Evolutionary conservation across 2,113 vertebrate species (phyloP), one percentile per base, ranked within the genome.

Genomic region (Mormoops blainvillei): DNA sequence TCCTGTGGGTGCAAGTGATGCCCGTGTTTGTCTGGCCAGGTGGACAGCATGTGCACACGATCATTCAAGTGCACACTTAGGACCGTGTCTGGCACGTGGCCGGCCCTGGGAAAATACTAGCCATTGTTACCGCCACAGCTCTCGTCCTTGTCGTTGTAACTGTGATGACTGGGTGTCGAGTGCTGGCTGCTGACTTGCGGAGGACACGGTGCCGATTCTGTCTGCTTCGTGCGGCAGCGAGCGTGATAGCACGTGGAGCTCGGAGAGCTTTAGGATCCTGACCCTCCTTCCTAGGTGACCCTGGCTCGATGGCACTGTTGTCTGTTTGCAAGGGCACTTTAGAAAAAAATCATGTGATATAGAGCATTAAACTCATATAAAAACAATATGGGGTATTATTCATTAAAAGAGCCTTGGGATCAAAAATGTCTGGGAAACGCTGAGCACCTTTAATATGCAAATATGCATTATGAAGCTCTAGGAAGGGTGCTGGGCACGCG

Each of bases 121-220:
- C 61, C 24, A 18, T 24, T 50, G 36, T 31, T 67, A 12, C 56
- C 45, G 2, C 67, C 38, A 11, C 19, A n/a, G 0, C 18, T 54
- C 0, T 54, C 1, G 2, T 38, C 26, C 20, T 14, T 33, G 7
- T 28, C 18, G 11, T 14, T n/a, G 13, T 28, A n/a, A 43, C 8
- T 38, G 33, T 9, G n/a, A 15, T 14, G n/a, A 9, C 76, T 41
- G 73, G 48, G 3, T 56, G 3, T 7, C 1, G 38, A 31, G 8
- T 18, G n/a, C 36, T 33, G 14, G 41, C 6, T 4, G 2, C 10
- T 2, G 12, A 19, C 43, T 18, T 38, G 81, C 54, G 33, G 45
- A 48, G n/a, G 61, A 9, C 26, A 4, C 12, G 3, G 41, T 26
- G 10, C 16, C 13, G 15, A 1, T 63, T n/a, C 33, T 24, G 12